Evolutionary conservation across 2,888 invertebrate genomes (phyloP).

Genomic region (Beris chalybata): DNA sequence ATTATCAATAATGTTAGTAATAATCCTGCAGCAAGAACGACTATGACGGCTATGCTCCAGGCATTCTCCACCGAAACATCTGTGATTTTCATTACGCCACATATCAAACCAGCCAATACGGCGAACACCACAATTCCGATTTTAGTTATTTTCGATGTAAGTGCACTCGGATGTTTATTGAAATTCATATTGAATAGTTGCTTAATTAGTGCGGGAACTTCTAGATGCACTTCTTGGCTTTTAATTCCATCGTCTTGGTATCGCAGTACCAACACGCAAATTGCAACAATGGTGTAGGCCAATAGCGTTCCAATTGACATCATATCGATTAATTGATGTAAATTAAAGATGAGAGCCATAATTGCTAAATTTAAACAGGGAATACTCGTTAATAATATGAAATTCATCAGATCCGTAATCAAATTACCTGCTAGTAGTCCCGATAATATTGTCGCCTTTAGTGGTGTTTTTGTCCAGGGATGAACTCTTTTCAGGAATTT

Average conservation of each 20-base stretch:
- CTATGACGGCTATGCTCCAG: constrained; percentile 54
- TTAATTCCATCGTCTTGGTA: constrained; percentile 57
- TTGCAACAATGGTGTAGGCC: constrained; percentile 90
- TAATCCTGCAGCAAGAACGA: constrained; percentile 59
- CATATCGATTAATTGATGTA: constrained; percentile 91
- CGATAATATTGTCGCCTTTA: constrained; percentile 74
- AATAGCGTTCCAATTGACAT: constrained; percentile 92
- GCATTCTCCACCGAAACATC: constrained; percentile 45
- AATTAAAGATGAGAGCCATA: constrained; percentile 87
- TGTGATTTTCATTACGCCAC: constrained; percentile 45
- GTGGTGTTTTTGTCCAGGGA: constrained; percentile 74
- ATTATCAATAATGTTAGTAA: constrained; percentile 63
- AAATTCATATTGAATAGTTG: constrained; percentile 73
- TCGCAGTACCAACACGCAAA: constrained; percentile 85
- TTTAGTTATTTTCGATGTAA: constrained; percentile 69
- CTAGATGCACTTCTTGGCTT: constrained; percentile 48
- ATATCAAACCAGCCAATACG: constrained; percentile 54
- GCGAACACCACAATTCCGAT: constrained; percentile 62
- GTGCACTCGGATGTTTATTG: constrained; percentile 66
- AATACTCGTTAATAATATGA: background rate
- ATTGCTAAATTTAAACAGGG: constrained; percentile 59
- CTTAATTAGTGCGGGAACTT: constrained; percentile 54
- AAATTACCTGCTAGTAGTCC: constrained; percentile 72
- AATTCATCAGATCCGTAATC: background rate
- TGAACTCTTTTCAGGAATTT: constrained; percentile 70